Percentiles rank a stretch among this genome's conserved stretches.
Conservation (phyloP, 1,140 invertebrate genomes). For the Megalopta genalis region DNA sequence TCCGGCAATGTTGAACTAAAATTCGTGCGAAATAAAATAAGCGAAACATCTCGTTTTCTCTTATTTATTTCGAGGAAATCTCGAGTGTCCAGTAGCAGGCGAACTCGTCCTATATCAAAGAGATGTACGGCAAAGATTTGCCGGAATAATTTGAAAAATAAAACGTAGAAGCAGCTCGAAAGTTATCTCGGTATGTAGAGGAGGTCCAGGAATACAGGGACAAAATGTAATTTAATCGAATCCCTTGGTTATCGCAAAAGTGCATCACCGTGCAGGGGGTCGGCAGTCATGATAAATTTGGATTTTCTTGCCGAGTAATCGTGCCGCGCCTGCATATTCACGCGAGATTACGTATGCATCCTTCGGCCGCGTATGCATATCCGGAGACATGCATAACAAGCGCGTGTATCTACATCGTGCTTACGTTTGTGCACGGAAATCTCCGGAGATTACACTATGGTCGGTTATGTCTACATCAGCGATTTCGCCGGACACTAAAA, state of each 20-base stretch:
- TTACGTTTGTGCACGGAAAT: slow-evolving; percentile 15
- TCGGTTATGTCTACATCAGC: slow-evolving; percentile 17
- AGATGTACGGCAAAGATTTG: too few species aligned
- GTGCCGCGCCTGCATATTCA: slow-evolving; percentile 33
- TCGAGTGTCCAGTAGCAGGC: too few species aligned
- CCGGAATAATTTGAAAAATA: too few species aligned
- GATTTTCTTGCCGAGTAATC: slow-evolving; percentile 4
- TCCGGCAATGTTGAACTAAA: too few species aligned
- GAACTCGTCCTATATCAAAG: too few species aligned
- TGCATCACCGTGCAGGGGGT: background rate
- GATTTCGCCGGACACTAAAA: background rate
- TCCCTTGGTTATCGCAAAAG: background rate
- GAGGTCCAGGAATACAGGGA: background rate
- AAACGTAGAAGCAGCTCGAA: background rate
- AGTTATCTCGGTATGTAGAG: background rate
- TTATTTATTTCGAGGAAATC: too few species aligned
- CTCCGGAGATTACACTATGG: slow-evolving; percentile 18
- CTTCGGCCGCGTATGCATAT: slow-evolving; percentile 26
- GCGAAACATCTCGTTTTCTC: too few species aligned
- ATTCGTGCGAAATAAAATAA: too few species aligned
- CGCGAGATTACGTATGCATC: slow-evolving; percentile 46
- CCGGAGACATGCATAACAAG: slow-evolving; percentile 32
- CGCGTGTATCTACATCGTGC: slow-evolving; percentile 33
- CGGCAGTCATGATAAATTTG: background rate
- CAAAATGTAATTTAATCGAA: background rate